These are phyloP conservation scores for Phyllopteryx taeniolatus DNA, from an alignment of 2,113 vertebrate genomes.

Conservation along the genomic window DNA sequence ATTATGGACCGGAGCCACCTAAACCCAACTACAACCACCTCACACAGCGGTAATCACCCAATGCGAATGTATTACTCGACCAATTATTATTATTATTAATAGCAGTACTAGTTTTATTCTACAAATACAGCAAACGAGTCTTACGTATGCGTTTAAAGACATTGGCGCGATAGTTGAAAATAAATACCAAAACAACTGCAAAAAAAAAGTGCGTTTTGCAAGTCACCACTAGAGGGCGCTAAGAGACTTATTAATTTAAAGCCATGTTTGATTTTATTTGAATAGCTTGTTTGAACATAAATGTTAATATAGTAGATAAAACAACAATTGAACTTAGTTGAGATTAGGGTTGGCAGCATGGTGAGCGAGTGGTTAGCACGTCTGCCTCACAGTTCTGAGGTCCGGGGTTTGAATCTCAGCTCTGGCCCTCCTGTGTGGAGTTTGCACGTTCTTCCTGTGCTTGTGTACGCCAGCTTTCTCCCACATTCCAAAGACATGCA, in stretches of 20 bases:
- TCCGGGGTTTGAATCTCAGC: not conserved
- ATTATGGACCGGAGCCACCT: too few relatives aligned
- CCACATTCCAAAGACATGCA: not conserved
- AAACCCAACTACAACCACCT: too few relatives aligned
- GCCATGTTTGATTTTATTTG: not conserved
- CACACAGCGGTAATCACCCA: not conserved
- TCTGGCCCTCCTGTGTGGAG: not conserved
- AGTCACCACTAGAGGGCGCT: constrained; percentile 56
- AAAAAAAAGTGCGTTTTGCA: constrained; percentile 4
- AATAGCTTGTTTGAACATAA: not conserved
- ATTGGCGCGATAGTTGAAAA: not conserved
- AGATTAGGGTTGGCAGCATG: not conserved
- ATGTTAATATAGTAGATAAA: not conserved
- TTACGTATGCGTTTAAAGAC: not conserved
- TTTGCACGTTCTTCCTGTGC: not conserved
- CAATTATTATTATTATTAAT: not conserved
- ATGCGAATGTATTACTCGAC: not conserved
- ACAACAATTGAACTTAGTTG: not conserved
- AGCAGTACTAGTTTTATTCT: not conserved
- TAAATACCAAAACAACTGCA: not conserved
- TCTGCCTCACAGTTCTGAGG: not conserved
- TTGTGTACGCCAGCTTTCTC: not conserved
- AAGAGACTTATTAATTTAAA: constrained; percentile 29
- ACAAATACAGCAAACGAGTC: not conserved
- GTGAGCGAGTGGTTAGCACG: not conserved